Evolutionary conservation across 1,140 invertebrate genomes (phyloP).

Genomic region (Aphis craccivora): DNA sequence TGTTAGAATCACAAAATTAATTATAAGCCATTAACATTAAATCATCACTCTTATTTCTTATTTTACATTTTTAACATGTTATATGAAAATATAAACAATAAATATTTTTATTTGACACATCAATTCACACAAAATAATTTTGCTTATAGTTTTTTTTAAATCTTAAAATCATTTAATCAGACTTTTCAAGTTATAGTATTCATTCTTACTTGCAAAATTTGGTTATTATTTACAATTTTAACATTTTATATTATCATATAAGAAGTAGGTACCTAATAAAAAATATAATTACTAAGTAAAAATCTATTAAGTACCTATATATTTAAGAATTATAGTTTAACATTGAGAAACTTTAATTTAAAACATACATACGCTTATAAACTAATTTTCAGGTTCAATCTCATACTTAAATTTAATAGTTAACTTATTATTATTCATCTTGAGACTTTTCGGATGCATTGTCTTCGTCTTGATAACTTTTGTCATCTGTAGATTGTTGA

Average conservation of each 20-base stretch:
- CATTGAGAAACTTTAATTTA: not conserved
- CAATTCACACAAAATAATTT: not conserved
- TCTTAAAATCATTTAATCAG: constrained; percentile 7
- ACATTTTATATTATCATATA: not conserved
- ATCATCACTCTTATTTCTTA: not conserved
- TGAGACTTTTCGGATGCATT: constrained; percentile 23
- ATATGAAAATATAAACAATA: not conserved
- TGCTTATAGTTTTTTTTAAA: not conserved
- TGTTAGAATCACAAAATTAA: not conserved
- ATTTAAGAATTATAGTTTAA: not conserved
- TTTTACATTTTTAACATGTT: not conserved
- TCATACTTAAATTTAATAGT: not conserved
- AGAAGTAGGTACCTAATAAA: not conserved
- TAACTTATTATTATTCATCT: constrained; percentile 2
- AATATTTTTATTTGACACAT: not conserved
- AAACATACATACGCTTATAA: not conserved
- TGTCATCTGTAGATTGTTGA: not conserved
- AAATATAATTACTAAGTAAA: not conserved
- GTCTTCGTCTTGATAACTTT: constrained; percentile 40
- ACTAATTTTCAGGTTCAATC: not conserved
- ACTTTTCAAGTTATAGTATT: not conserved
- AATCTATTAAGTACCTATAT: not conserved
- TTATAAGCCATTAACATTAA: not conserved
- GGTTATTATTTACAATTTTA: not conserved
- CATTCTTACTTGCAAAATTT: not conserved